phyloP scores from a whole-genome alignment of 1,140 invertebrate species.

The Microplitis demolitor region DNA sequence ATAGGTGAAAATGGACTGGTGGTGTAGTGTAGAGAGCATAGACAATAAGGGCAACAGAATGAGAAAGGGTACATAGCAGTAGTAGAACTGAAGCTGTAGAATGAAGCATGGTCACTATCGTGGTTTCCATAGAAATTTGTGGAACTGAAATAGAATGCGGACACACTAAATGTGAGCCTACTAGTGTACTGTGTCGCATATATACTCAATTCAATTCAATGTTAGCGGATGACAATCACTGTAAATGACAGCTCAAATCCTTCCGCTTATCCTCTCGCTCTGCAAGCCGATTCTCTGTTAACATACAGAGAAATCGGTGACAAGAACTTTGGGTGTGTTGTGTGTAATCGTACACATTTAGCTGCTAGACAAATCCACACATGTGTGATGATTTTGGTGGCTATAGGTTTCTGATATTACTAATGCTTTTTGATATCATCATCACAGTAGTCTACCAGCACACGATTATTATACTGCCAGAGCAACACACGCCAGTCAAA shows the following conservation, averaged over 20 bases:
- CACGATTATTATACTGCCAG: conserved; percentile 6
- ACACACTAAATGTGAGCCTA: not conserved
- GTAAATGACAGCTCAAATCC: conserved; percentile 32
- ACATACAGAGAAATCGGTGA: not conserved
- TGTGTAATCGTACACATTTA: not conserved
- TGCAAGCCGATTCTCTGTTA: not conserved
- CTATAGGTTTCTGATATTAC: too few relatives aligned
- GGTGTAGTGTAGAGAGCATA: not conserved
- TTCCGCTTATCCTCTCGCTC: not conserved
- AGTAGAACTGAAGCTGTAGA: not conserved
- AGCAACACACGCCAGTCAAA: not conserved
- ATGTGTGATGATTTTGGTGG: too few relatives aligned
- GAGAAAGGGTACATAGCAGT: not conserved
- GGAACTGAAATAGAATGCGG: conserved; percentile 13
- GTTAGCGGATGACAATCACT: conserved; percentile 40
- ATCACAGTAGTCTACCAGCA: not conserved
- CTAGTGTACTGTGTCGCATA: not conserved
- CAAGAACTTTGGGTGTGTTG: not conserved
- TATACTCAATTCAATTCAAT: conserved; percentile 32
- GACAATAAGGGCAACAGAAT: not conserved
- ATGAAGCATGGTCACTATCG: not conserved
- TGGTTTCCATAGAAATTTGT: conserved; percentile 16
- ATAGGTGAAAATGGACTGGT: not conserved
- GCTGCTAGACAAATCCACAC: too few relatives aligned
- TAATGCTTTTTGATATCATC: not conserved